Evolutionary conservation across 2,888 invertebrate species (phyloP), one percentile per base, ranked within the genome.

Genomic region (Chelonus formosanus): DNA sequence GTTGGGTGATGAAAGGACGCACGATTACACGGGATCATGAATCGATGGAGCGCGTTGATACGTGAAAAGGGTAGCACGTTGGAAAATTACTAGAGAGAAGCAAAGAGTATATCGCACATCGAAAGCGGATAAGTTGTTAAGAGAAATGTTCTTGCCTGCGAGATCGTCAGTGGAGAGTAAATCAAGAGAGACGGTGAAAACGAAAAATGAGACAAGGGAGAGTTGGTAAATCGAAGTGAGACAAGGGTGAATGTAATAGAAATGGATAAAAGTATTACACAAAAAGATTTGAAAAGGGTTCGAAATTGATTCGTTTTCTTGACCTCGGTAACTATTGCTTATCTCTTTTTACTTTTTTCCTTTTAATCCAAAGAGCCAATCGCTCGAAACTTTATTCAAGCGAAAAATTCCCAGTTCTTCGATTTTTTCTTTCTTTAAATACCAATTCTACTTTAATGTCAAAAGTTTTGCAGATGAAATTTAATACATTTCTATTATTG

Each of bases 61-160:
- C 44, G 56, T 56, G 44, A 44, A 56, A 62, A 66, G 71, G 65
- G 60, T 65, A 65, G 54, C 52, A 62, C 34, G 62, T 55, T 55
- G 62, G 62, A 71, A 71, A 63, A 71, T 69, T 69, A 71, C 65
- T 59, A 56, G 60, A 65, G 63, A 63, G 60, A 62, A 43, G 35
- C 7, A 63, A 53, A 45, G 47, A 48, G 50, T 56, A 56, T 3
- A 45, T 8, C 63, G 77, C 75, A 76, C 74, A 72, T 72, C 76
- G 75, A 73, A 80, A 80, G 79, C 78, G 78, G 81, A 77, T 77
- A 80, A 80, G 78, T 81, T 78, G 82, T 81, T 77, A 78, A 77
- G 80, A 78, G 79, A 81, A 81, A 81, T 80, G 78, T 81, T 82
- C 82, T 82, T 81, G 80, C 76, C 45, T 68, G 77, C 77, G 73